A percentile compares a stretch with the other conserved stretches of the same genome.
phyloP scores from a whole-genome alignment of 2,888 invertebrate species.

The Cantharis rustica region DNA sequence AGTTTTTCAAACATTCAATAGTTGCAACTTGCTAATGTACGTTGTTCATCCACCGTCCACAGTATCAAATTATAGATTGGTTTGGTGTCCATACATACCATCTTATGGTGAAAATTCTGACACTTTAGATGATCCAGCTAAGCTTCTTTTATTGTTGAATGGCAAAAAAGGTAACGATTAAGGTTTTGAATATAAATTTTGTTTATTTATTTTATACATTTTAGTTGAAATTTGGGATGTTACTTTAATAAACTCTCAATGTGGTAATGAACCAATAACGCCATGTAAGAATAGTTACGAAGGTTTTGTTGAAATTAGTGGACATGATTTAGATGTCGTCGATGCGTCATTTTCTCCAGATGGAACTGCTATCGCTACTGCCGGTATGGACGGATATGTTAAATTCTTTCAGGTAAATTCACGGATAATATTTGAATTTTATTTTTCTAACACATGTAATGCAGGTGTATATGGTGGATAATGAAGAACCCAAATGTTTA shows the following conservation, averaged over 20 bases:
- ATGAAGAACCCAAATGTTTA: slow-evolving; percentile 77
- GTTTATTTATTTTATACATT: slow-evolving; percentile 23
- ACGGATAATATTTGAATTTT: slow-evolving; percentile 6
- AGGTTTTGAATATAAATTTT: not conserved
- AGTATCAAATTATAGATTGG: slow-evolving; percentile 60
- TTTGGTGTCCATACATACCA: slow-evolving; percentile 94
- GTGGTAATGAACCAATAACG: slow-evolving; percentile 54
- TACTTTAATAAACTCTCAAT: slow-evolving; percentile 54
- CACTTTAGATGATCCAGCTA: slow-evolving; percentile 72
- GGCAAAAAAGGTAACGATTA: slow-evolving; percentile 64
- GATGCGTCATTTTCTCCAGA: slow-evolving; percentile 93
- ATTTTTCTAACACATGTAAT: slow-evolving; percentile 45
- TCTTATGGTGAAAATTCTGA: slow-evolving; percentile 62
- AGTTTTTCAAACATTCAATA: slow-evolving; percentile 39
- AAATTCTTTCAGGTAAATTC: slow-evolving; percentile 83
- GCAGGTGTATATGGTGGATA: slow-evolving; percentile 76
- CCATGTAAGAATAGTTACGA: slow-evolving; percentile 52
- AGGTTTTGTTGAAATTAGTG: slow-evolving; percentile 63
- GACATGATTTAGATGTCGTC: slow-evolving; percentile 69
- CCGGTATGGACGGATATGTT: slow-evolving; percentile 85
- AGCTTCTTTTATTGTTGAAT: slow-evolving; percentile 81
- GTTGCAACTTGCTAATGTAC: slow-evolving; percentile 65
- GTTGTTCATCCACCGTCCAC: slow-evolving; percentile 57
- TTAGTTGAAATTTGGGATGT: slow-evolving; percentile 64
- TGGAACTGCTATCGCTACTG: slow-evolving; percentile 91